Percentiles rank a stretch among this genome's conserved stretches.
Evolutionary conservation across 2,797 vertebrate species (phyloP).

Genomic region (Platyrinchus mystaceus): DNA sequence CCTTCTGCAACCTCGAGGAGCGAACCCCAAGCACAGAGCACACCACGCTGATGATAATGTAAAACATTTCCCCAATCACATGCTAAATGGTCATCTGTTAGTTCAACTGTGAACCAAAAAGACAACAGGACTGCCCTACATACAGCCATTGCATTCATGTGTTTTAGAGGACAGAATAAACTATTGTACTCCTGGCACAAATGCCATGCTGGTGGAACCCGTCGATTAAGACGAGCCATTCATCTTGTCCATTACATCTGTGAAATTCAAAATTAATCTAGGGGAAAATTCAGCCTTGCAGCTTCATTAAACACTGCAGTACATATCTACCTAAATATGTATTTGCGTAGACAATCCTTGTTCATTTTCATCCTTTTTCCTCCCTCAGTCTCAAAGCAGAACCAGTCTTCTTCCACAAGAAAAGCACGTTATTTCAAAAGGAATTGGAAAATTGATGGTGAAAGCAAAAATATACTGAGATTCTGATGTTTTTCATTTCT

Average conservation of each 20-base stretch:
- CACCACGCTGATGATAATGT: rapidly evolving
- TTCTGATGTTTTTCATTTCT: neutral
- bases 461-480: neutral
- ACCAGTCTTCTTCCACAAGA: neutral
- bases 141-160: neutral
- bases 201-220: neutral
- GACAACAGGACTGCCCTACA: neutral
- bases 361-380: neutral
- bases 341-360: neutral
- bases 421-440: neutral
- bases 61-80: neutral
- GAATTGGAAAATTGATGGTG: neutral
- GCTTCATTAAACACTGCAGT: neutral
- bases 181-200: neutral
- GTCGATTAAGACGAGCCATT: neutral
- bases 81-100: neutral
- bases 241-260: neutral
- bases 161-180: neutral
- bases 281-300: neutral
- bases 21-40: neutral
- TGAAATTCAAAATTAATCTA: constrained; percentile 17
- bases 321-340: neutral
- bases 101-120: neutral
- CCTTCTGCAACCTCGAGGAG: neutral
- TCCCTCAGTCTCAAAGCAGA: neutral